These are phyloP conservation scores for Pseudanteris insignis DNA, from an alignment of 2,888 invertebrate species.

Conservation along the genomic window DNA sequence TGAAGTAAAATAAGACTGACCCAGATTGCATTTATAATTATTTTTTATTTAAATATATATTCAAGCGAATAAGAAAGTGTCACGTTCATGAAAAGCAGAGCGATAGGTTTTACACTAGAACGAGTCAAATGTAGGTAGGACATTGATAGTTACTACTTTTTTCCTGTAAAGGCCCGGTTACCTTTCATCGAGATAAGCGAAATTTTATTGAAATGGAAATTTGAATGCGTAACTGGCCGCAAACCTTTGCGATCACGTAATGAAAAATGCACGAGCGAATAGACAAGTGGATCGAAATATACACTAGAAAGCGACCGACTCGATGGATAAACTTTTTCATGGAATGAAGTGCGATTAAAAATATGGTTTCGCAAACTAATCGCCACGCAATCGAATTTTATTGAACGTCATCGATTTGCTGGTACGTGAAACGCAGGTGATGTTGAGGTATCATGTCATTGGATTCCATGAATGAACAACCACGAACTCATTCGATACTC, in stretches of 20 bases:
- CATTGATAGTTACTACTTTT: slow-evolving; percentile 28
- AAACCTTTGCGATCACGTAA: slow-evolving; percentile 35
- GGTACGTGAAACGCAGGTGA: too few relatives aligned
- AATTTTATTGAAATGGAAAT: slow-evolving; percentile 44
- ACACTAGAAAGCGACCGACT: slow-evolving; percentile 13
- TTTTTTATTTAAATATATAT: too few relatives aligned
- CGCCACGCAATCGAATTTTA: too few relatives aligned
- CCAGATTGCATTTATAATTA: too few relatives aligned
- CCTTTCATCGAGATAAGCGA: slow-evolving; percentile 40
- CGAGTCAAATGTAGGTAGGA: slow-evolving; percentile 38
- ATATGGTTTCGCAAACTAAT: too few relatives aligned
- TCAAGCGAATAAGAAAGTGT: slow-evolving; percentile 3
- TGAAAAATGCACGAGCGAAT: slow-evolving; percentile 31
- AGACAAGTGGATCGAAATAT: slow-evolving; percentile 31
- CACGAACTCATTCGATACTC: too few relatives aligned
- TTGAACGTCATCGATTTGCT: too few relatives aligned
- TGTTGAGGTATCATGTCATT: too few relatives aligned
- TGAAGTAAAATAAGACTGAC: too few relatives aligned
- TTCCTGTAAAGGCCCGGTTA: slow-evolving; percentile 27
- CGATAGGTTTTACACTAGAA: slow-evolving; percentile 13
- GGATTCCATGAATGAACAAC: too few relatives aligned
- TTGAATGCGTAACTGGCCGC: slow-evolving; percentile 35
- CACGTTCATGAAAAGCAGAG: slow-evolving; percentile 22
- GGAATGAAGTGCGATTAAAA: too few relatives aligned
- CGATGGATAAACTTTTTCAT: too few relatives aligned